Conservation (phyloP, 2,797 vertebrate genomes). For the Myotis daubentonii region DNA sequence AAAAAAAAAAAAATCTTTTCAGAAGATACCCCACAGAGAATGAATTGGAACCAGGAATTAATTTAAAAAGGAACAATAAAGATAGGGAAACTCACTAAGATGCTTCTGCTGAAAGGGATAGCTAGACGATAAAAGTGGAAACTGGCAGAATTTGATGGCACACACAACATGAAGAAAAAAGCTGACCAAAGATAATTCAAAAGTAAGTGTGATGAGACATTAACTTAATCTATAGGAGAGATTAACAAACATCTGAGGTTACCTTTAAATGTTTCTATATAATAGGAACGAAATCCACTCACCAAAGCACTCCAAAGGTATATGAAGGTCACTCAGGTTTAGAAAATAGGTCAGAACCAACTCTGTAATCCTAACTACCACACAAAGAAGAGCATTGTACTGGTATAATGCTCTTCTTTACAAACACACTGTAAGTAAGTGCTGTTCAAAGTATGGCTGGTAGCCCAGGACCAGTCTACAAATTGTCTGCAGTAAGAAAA, state of each 20-base stretch:
- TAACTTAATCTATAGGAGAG: slow-evolving; percentile 42
- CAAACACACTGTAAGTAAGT: background rate
- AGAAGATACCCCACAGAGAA: background rate
- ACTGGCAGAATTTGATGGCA: background rate
- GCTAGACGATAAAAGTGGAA: background rate
- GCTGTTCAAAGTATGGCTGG: background rate
- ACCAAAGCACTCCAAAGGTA: background rate
- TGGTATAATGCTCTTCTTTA: background rate
- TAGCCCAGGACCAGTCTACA: background rate
- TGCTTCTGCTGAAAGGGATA: slow-evolving; percentile 10
- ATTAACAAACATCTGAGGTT: background rate
- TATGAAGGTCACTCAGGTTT: background rate
- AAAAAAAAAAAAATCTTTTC: slow-evolving; percentile 21
- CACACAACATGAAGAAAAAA: slow-evolving; percentile 42
- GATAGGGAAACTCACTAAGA: background rate
- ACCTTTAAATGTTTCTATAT: background rate
- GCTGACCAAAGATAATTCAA: background rate
- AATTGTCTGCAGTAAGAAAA: background rate
- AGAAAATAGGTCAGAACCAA: slow-evolving; percentile 5
- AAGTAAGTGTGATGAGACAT: slow-evolving; percentile 21
- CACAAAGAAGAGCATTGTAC: background rate
- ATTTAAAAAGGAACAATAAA: background rate
- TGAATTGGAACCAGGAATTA: background rate
- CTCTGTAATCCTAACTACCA: background rate
- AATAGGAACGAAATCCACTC: background rate